Conservation (phyloP, 2,797 vertebrate species). For the Melanogrammus aeglefinus region DNA sequence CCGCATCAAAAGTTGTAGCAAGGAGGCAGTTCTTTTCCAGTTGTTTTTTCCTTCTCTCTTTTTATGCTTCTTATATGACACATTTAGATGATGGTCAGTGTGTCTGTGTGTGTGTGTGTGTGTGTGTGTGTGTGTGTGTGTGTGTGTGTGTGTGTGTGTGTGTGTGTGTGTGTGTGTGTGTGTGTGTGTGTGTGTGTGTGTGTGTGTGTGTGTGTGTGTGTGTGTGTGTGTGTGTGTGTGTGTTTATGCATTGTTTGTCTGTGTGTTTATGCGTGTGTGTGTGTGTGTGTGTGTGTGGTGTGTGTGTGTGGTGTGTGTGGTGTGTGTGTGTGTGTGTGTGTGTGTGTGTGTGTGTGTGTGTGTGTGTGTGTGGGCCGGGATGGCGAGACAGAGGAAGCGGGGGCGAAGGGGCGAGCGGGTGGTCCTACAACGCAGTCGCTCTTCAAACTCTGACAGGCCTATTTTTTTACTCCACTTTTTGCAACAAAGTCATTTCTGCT, state of each 20-base stretch:
- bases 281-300: neutral
- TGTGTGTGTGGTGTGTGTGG: slow-evolving; percentile 11
- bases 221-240: neutral
- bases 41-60: slow-evolving; percentile 8
- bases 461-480: no score
- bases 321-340: slow-evolving; percentile 11
- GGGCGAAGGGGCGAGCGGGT: neutral
- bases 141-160: neutral
- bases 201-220: neutral
- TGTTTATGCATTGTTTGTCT: neutral
- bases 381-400: neutral
- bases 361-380: neutral
- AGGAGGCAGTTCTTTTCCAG: slow-evolving; percentile 14
- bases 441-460: slow-evolving; percentile 22
- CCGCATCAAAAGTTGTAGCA: slow-evolving; percentile 25
- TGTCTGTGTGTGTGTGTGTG: slow-evolving; percentile 25
- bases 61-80: slow-evolving; percentile 32
- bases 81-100: slow-evolving; percentile 18
- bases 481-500: slow-evolving; percentile 26
- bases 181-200: neutral
- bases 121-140: neutral
- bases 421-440: slow-evolving; percentile 7
- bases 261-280: no score
- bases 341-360: no score
- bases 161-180: neutral